Conservation (phyloP, 92 coral and sea anemone species). For the Pocillopora meandrina region DNA sequence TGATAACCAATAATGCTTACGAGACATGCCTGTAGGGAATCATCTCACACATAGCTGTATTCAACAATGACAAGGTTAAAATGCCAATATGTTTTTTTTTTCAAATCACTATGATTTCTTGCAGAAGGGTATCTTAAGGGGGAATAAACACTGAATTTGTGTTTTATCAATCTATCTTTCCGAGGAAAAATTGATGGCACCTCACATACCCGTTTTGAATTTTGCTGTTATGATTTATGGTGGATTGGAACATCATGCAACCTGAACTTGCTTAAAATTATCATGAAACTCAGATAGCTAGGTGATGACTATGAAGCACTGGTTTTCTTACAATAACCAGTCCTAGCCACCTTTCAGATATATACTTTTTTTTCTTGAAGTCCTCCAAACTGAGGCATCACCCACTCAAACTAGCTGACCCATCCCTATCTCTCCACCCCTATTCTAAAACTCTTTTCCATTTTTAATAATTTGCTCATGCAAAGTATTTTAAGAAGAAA, state of each 20-base stretch:
- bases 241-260: constrained; percentile 6
- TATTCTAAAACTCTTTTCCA: constrained; percentile 4
- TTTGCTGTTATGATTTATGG: constrained; percentile 19
- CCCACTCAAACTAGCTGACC: too few relatives aligned
- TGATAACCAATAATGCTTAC: too few relatives aligned
- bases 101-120: too few relatives aligned
- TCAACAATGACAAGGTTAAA: too few relatives aligned
- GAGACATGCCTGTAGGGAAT: too few relatives aligned
- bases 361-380: neutral
- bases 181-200: too few relatives aligned
- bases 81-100: too few relatives aligned
- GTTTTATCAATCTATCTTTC: too few relatives aligned
- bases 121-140: too few relatives aligned
- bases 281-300: constrained; percentile 25
- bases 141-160: too few relatives aligned
- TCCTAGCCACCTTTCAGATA: neutral
- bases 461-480: constrained; percentile 25
- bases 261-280: constrained; percentile 5
- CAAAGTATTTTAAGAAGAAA: constrained; percentile 18
- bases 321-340: constrained; percentile 13
- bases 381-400: too few relatives aligned
- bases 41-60: too few relatives aligned
- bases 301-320: constrained; percentile 6
- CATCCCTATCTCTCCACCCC: constrained; percentile 16
- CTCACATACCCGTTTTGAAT: neutral